These are phyloP conservation scores for Ferrisia virgata DNA, from an alignment of 2,888 invertebrate species.

Conservation along the genomic window DNA sequence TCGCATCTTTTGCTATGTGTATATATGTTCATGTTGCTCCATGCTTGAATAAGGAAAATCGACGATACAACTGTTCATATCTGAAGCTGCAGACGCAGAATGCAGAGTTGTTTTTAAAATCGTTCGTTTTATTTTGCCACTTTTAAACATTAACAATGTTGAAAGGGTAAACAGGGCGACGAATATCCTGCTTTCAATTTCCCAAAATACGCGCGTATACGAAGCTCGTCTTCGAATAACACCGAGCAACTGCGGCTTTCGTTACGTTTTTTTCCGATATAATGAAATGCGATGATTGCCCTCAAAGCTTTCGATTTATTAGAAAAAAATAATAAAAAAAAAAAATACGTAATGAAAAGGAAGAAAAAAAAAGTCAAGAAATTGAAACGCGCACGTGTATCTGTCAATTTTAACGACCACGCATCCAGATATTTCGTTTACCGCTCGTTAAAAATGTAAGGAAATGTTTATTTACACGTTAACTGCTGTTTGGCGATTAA, in stretches of 20 bases:
- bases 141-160: background rate
- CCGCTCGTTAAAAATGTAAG: background rate
- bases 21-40: background rate
- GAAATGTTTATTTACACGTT: background rate
- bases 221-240: background rate
- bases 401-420: background rate
- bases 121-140: background rate
- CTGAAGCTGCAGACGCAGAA: background rate
- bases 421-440: background rate
- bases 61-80: background rate
- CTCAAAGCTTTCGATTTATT: background rate
- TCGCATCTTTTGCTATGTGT: background rate
- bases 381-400: background rate
- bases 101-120: background rate
- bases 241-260: background rate
- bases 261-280: background rate
- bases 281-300: background rate
- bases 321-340: no score
- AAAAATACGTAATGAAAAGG: no score
- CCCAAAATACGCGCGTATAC: background rate
- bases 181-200: background rate
- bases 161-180: background rate
- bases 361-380: background rate
- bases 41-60: background rate
- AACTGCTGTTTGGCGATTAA: conserved; percentile 9